A percentile compares a stretch with the other conserved stretches of the same genome.
Evolutionary conservation across 1,140 invertebrate species (phyloP).

Genomic region (Lineus longissimus): DNA sequence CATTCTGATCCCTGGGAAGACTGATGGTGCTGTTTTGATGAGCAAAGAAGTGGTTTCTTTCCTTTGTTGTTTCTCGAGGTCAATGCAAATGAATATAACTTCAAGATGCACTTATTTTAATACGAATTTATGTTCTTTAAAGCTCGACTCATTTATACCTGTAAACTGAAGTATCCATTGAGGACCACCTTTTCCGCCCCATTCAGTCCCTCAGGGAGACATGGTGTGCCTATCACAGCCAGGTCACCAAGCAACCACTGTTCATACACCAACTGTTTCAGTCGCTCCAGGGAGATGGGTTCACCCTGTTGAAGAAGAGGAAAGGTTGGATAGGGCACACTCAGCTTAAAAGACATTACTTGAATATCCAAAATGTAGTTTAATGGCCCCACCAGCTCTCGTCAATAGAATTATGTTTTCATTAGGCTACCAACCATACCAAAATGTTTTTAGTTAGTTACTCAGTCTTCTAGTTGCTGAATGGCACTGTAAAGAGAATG

Average conservation of each 20-base stretch:
- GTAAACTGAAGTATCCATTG: slow-evolving; percentile 59
- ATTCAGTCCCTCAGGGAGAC: slow-evolving; percentile 58
- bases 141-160: too few species aligned
- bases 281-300: slow-evolving; percentile 17
- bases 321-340: neutral
- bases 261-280: slow-evolving; percentile 41
- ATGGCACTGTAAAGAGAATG: too few species aligned
- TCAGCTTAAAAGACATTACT: neutral
- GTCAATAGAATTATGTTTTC: too few species aligned
- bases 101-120: too few species aligned
- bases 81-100: too few species aligned
- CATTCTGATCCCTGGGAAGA: neutral
- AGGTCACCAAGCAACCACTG: slow-evolving; percentile 66
- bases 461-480: too few species aligned
- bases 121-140: too few species aligned
- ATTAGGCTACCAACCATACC: too few species aligned
- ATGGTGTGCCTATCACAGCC: slow-evolving; percentile 57
- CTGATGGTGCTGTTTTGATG: too few species aligned
- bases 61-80: too few species aligned
- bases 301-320: slow-evolving; percentile 19
- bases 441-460: too few species aligned
- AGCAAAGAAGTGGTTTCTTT: too few species aligned
- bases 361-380: neutral
- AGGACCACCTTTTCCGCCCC: slow-evolving; percentile 52
- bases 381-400: neutral